Base-by-base conservation (phyloP, 2,797 vertebrate species). In the Semotilus atromaculatus region DNA sequence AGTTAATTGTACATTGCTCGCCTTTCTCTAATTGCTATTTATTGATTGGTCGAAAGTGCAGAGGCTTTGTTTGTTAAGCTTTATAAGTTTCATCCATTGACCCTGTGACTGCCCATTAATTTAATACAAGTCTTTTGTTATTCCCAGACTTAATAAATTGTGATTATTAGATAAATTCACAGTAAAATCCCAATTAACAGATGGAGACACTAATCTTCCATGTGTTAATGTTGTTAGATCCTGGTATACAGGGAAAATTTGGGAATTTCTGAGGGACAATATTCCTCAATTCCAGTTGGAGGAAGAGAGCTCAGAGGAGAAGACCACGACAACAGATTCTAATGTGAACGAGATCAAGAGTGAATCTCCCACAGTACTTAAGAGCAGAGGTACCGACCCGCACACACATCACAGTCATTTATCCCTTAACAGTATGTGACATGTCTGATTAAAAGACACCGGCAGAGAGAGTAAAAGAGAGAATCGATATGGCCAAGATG, bases 261-360 rank as follows among this genome's bases (percentile, higher is more conserved):
- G 97, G 98, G 87, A 93, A 78, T 94, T 97, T 89, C 91, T 99
- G 85, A 96, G 91, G 91, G 91, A 93, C 13, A 83, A 84, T 87
- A 87, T 98, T 81, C 96, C 97, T 31, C 92, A 93, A 85, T 99
- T 96, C 91, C 95, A 92, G 71, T 85, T 91, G 34, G 87, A 90
- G 36, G 90, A 93, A 4, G 89, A 86, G 23, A 40, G 53, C 84
- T 84, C 87, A 58, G 92, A 92, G 76, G 85, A 82, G 81, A 68
- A 73, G 90, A 93, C 26, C 18, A 90, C 43, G 88, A 91, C 90
- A 88, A 90, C 88, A 84, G 93, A 94, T 40, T 84, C 40, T 4
- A 84, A 89, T 82, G 74, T 78, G 5, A 83, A 51, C 1, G 92
- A 94, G 10, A 72, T 84, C 72, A 93, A 90, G 89, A 85, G 77